Evolutionary conservation across 2,888 invertebrate species (phyloP), one percentile per base, ranked within the genome.

Genomic region (Dryocosmus kuriphilus): DNA sequence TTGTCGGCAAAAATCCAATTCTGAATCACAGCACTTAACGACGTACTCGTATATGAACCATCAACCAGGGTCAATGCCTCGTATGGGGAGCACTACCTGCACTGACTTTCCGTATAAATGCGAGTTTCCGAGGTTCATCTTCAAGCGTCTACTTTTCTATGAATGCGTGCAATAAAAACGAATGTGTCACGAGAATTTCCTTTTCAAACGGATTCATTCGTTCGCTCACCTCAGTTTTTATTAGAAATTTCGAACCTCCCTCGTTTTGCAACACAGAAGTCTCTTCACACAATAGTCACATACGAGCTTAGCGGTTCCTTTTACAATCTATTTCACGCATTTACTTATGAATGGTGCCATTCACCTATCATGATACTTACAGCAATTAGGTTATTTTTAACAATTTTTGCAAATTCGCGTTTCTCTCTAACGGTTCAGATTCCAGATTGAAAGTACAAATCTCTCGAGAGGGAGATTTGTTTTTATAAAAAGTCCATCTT

Each of bases 141-240:
- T 51, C 80, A 85, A 81, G 76, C 81, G 85, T 81, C 83, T 83
- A 83, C 76, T 81, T 76, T 73, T 74, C 79, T 80, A 77, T 74
- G 67, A 63, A 75, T 76, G 79, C 67, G 41, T 74, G 78, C 87
- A 86, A 88, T 89, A 90, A 90, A 90, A 90, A 90, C 90, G 89
- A 90, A 90, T 89, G 90, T 89, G 89, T 90, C 90, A 90, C 90
- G 88, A 88, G 89, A 89, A 89, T 90, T 90, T 90, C 90, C 89
- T 91, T 90, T 90, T 90, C 90, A 88, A 83, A 82, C 78, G 81
- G 76, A 81, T 79, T 81, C 77, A 61, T 80, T 79, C 77, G 79
- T 79, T 78, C 75, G 74, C 60, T 74, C 22, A 74, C 41, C 61
- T 32, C 57, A 8, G 16, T 30, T 71, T 38, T n/a, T 51, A 46